Conservation (phyloP, 2,113 vertebrate species). For the Pithys albifrons region DNA sequence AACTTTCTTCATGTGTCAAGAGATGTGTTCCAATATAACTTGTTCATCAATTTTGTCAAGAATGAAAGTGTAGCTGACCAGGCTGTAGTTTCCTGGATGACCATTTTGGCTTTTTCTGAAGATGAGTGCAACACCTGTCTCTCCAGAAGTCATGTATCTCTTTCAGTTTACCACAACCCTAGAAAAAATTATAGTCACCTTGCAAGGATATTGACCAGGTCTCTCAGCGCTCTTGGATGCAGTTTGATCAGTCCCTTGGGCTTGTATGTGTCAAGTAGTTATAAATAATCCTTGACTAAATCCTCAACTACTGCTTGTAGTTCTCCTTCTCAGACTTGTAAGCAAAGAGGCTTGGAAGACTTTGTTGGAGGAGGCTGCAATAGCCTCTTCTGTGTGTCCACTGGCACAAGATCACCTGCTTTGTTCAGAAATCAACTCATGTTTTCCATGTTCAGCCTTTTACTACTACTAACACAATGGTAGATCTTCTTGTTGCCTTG, state of each 20-base stretch:
- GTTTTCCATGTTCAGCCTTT: neutral
- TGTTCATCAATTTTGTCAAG: neutral
- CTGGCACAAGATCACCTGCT: neutral
- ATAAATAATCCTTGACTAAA: neutral
- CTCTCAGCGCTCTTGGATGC: neutral
- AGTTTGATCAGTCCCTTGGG: neutral
- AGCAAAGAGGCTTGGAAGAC: neutral
- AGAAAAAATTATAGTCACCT: neutral
- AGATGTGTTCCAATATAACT: neutral
- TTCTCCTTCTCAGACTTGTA: neutral
- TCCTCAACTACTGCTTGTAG: neutral
- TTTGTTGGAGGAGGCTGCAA: neutral
- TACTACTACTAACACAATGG: neutral
- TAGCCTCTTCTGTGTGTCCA: neutral
- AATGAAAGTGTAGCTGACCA: neutral
- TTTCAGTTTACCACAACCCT: neutral
- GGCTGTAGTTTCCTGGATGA: neutral
- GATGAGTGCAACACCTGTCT: neutral
- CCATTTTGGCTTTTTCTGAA: neutral
- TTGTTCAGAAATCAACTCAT: neutral
- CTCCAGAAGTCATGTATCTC: neutral
- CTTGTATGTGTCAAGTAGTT: neutral
- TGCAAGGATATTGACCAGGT: neutral
- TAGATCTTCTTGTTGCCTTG: neutral
- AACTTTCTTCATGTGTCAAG: neutral